Evolutionary conservation across 2,888 invertebrate genomes (phyloP).

Genomic region (Microplitis manilae): DNA sequence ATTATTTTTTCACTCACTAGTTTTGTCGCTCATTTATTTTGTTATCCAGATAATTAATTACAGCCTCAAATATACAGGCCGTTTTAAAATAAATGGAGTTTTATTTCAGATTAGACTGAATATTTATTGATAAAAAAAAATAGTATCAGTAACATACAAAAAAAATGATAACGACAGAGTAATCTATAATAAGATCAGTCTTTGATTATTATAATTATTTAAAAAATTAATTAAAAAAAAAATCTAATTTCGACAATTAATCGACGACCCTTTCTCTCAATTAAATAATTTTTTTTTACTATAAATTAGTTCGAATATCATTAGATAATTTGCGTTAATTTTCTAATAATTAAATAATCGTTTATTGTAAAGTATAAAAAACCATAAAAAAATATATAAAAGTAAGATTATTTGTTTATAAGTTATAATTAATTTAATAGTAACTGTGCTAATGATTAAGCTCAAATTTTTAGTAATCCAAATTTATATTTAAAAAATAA

Average conservation of each 20-base stretch:
- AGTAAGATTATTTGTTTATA: conserved; percentile 44
- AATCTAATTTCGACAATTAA: background rate
- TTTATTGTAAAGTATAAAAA: conserved; percentile 46
- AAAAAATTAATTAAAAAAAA: background rate
- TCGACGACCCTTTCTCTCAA: conserved; percentile 42
- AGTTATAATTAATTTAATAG: conserved; percentile 9
- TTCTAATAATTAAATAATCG: conserved; percentile 48
- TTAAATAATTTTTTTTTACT: background rate
- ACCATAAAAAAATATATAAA: conserved; percentile 35
- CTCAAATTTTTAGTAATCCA: background rate
- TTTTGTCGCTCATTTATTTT: too few relatives aligned
- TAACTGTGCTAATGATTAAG: background rate
- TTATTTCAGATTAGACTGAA: too few relatives aligned
- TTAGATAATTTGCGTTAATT: conserved; percentile 44
- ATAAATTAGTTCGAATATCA: conserved; percentile 26
- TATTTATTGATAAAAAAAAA: too few relatives aligned
- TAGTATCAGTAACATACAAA: too few relatives aligned
- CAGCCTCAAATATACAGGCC: too few relatives aligned
- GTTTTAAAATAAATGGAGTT: too few relatives aligned
- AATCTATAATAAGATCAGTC: too few relatives aligned
- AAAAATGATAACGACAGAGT: too few relatives aligned
- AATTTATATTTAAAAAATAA: conserved; percentile 1
- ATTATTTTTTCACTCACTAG: too few relatives aligned
- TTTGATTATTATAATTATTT: too few relatives aligned
- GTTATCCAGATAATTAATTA: too few relatives aligned